Base-by-base conservation (phyloP, 1,140 invertebrate genomes). In the Odontomachus brunneus region DNA sequence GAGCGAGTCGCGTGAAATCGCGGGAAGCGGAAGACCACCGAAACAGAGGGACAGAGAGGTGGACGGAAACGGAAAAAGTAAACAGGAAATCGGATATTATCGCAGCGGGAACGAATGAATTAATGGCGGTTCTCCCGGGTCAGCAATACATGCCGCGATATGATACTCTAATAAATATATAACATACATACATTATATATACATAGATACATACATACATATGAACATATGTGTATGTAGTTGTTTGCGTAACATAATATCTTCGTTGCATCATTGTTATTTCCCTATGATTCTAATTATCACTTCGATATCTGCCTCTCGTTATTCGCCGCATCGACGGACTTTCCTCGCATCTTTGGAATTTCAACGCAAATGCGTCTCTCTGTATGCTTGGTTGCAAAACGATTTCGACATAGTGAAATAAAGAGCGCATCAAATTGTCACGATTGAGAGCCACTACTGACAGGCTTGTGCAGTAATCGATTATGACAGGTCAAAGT, bases 1-100 rank as follows among this genome's bases (percentile, higher is more conserved):
- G 38, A 44, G 38, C 38, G 3, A 3, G 9, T 44, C 53, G 53
- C 53, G n/a, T 19, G n/a, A 22, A 24, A 44, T 44, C 38, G 38
- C 33, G 11, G 14, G 17, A 59, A n/a, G 53, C 0, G 9, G 51
- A 78, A 14, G n/a, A 15, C 2, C 29, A 33, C 5, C 5, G 7
- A 26, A n/a, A 53, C 1, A 11, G 14, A 55, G 51, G 53, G 53
- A 71, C 19, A 15, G 11, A 9, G 15, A 17, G 3, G 15, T 14
- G 55, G 3, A 19, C 0, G 2, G 24, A 24, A 69, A 26, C 0
- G 19, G 2, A 66, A 2, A 3, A 12, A 57, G 19, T 3, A 11
- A 24, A 75, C 2, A 11, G 49, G 22, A 67, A 66, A 69, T 78
- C 5, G 22, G 67, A 69, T 78, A 67, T 67, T 38, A 53, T 53